These are phyloP conservation scores for Hippocampus zosterae DNA, from an alignment of 2,113 vertebrate species.

Conservation along the genomic window DNA sequence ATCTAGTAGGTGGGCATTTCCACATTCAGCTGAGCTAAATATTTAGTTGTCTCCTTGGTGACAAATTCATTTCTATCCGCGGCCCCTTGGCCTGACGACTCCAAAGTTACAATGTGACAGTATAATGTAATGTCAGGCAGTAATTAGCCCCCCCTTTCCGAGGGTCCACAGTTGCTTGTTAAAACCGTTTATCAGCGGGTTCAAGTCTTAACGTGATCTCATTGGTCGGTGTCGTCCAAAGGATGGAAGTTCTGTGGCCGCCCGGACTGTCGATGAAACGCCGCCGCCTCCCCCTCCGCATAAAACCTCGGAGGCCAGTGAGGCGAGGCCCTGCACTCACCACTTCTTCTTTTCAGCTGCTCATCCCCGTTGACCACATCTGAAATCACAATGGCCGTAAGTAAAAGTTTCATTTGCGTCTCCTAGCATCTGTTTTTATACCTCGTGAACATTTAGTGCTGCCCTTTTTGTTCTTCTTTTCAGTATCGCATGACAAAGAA, in stretches of 20 bases:
- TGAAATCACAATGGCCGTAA: conserved; percentile 54
- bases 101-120: conserved; percentile 21
- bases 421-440: neutral
- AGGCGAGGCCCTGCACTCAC: conserved; percentile 28
- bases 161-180: conserved; percentile 13
- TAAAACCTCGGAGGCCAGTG: conserved; percentile 30
- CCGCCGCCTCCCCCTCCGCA: conserved; percentile 22
- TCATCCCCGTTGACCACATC: conserved; percentile 13
- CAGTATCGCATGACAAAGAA: neutral
- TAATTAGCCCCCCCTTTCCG: conserved; percentile 5
- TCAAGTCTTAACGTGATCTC: conserved; percentile 5
- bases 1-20: conserved; percentile 28
- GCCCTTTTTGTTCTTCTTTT: no score
- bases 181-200: conserved; percentile 15
- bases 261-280: conserved; percentile 27
- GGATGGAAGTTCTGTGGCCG: conserved; percentile 19
- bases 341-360: conserved; percentile 15
- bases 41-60: conserved; percentile 56
- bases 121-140: conserved; percentile 10
- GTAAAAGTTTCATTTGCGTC: conserved; percentile 15
- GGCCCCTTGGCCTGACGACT: conserved; percentile 12
- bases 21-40: conserved; percentile 42
- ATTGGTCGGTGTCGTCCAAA: neutral
- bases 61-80: conserved; percentile 56
- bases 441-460: neutral